Percentiles rank a stretch among this genome's conserved stretches.
These are phyloP conservation scores for Cephalopachus bancanus DNA, from an alignment of 2,797 vertebrate species.

Conservation along the genomic window DNA sequence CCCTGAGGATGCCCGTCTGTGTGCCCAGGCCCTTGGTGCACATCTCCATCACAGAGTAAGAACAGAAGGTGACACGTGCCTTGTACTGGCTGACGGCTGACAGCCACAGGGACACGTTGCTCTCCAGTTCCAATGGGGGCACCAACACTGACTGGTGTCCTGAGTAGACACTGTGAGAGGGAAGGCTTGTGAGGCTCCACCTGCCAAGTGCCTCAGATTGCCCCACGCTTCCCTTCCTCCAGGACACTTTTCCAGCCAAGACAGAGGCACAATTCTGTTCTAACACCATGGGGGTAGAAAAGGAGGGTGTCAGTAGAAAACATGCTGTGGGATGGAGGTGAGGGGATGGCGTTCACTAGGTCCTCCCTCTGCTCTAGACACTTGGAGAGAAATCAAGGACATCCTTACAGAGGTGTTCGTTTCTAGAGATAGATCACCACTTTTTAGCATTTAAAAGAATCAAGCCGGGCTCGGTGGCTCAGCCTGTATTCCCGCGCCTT, in stretches of 20 bases:
- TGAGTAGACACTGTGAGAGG: slow-evolving; percentile 93
- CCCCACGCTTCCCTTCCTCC: neutral
- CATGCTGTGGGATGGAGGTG: accelerated
- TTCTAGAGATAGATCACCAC: neutral
- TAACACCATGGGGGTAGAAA: no score
- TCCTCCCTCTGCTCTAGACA: neutral
- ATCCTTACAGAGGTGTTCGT: neutral
- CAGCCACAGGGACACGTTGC: slow-evolving; percentile 96
- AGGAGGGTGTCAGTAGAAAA: neutral
- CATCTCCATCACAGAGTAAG: slow-evolving; percentile 99
- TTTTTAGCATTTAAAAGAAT: neutral
- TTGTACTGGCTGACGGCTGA: slow-evolving; percentile 97
- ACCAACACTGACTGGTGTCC: slow-evolving; percentile 98
- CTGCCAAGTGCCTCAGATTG: accelerated
- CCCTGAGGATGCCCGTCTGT: slow-evolving; percentile 94
- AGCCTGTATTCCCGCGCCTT: no score
- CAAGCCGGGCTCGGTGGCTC: neutral
- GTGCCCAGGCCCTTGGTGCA: slow-evolving; percentile 96
- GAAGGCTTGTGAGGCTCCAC: accelerated
- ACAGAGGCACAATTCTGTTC: neutral
- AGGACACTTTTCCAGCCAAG: neutral
- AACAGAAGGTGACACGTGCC: slow-evolving; percentile 98
- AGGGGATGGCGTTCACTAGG: neutral
- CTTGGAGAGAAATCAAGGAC: neutral
- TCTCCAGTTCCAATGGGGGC: slow-evolving; percentile 97